phyloP scores from a whole-genome alignment of 53 echinoderm and acorn worm species.

The Crossaster papposus region DNA sequence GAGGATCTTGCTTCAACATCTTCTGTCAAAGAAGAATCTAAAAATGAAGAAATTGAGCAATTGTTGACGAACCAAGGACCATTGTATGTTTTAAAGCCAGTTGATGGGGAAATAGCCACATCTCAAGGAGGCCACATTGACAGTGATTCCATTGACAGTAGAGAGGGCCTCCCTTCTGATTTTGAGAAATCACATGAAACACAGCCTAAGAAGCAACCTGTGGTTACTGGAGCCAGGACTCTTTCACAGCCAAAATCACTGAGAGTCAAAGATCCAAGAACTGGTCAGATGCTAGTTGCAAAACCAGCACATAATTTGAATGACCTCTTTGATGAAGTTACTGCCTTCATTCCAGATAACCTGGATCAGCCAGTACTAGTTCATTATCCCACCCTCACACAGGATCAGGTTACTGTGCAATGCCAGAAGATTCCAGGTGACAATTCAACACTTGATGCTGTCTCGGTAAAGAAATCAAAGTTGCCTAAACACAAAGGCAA shows the following conservation, averaged over 20 bases:
- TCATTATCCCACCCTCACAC: constrained; percentile 31
- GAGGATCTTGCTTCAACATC: background rate
- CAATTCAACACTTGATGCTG: background rate
- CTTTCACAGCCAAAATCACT: constrained; percentile 47
- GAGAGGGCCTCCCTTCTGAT: constrained; percentile 39
- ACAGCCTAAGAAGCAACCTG: constrained; percentile 35
- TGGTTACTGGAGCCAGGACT: constrained; percentile 59
- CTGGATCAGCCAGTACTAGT: constrained; percentile 37
- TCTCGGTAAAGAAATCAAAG: constrained; percentile 16
- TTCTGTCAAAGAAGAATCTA: background rate
- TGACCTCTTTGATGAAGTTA: constrained; percentile 52
- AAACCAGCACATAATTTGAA: constrained; percentile 54
- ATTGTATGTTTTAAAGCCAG: constrained; percentile 75
- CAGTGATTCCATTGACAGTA: constrained; percentile 49
- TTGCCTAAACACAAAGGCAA: background rate
- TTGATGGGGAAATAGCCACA: constrained; percentile 1
- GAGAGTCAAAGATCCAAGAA: constrained; percentile 69
- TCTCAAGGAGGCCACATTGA: constrained; percentile 26
- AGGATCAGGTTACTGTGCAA: constrained; percentile 34
- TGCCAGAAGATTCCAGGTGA: background rate
- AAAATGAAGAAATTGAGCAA: constrained; percentile 43
- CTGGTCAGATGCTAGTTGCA: constrained; percentile 73
- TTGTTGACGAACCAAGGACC: constrained; percentile 85
- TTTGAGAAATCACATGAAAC: constrained; percentile 20
- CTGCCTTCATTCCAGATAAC: constrained; percentile 45